Evolutionary conservation across 2,888 invertebrate species (phyloP).

Genomic region (Hybos culiciformis): DNA sequence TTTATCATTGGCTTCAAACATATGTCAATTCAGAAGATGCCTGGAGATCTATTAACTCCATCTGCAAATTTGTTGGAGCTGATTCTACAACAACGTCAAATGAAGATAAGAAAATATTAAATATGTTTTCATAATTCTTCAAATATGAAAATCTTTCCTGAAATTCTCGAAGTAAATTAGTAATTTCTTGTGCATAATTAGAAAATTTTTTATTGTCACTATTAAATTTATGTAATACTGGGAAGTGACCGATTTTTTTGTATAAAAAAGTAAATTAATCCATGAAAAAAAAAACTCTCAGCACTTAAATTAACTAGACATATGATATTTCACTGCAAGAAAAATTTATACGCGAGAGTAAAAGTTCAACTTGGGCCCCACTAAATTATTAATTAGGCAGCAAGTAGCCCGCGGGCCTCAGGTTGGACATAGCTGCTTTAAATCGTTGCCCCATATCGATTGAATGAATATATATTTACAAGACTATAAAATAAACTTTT

Average conservation of each 20-base stretch:
- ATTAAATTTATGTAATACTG: not conserved
- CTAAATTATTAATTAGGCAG: too few relatives aligned
- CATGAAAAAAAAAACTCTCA: too few relatives aligned
- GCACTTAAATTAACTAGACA: not conserved
- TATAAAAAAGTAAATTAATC: too few relatives aligned
- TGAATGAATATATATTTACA: too few relatives aligned
- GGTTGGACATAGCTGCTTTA: not conserved
- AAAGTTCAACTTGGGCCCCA: not conserved
- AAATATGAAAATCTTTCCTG: not conserved
- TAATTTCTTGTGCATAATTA: conserved; percentile 1
- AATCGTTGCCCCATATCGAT: too few relatives aligned
- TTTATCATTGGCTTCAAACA: conserved; percentile 2
- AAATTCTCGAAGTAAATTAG: not conserved
- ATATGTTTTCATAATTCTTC: not conserved
- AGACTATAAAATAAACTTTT: too few relatives aligned
- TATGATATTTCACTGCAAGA: not conserved
- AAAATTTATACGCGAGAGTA: not conserved
- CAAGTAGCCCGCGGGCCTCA: not conserved
- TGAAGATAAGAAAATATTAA: conserved; percentile 1
- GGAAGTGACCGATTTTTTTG: too few relatives aligned
- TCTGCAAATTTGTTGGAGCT: conserved; percentile 1
- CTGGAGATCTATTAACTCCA: conserved; percentile 1
- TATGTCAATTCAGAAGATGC: not conserved
- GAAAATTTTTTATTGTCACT: not conserved
- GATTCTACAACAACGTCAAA: conserved; percentile 1